These are phyloP conservation scores for Cydia fagiglandana DNA, from an alignment of 1,140 invertebrate genomes.

Conservation along the genomic window DNA sequence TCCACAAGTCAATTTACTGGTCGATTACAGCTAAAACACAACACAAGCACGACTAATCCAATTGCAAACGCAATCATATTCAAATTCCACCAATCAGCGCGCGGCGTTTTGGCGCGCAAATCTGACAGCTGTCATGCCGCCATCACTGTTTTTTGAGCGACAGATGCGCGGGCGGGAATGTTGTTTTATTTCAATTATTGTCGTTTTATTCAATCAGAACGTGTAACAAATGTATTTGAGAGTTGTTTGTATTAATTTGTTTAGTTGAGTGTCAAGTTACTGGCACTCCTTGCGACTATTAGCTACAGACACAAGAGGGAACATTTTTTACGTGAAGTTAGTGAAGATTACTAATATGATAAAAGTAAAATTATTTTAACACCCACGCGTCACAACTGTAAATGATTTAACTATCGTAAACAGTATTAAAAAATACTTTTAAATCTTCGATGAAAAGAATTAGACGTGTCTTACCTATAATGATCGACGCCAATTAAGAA, in stretches of 20 bases:
- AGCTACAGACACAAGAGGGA: too few species aligned
- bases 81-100: slow-evolving; percentile 56
- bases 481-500: too few species aligned
- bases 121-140: slow-evolving; percentile 68
- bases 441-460: too few species aligned
- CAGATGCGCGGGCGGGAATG: slow-evolving; percentile 61
- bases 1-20: slow-evolving; percentile 57
- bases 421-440: too few species aligned
- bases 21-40: slow-evolving; percentile 59
- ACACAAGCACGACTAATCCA: slow-evolving; percentile 55
- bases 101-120: slow-evolving; percentile 44
- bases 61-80: slow-evolving; percentile 53
- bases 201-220: slow-evolving; percentile 51
- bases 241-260: slow-evolving; percentile 32
- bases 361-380: too few species aligned
- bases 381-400: too few species aligned
- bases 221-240: slow-evolving; percentile 26
- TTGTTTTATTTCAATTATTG: slow-evolving; percentile 48
- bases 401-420: too few species aligned
- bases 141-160: slow-evolving; percentile 59
- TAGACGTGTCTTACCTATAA: too few species aligned
- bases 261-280: slow-evolving; percentile 4
- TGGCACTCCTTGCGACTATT: not conserved
- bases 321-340: too few species aligned
- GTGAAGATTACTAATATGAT: too few species aligned